Evolutionary conservation across 2,113 vertebrate genomes (phyloP).

Genomic region (Corydoras maculifer): DNA sequence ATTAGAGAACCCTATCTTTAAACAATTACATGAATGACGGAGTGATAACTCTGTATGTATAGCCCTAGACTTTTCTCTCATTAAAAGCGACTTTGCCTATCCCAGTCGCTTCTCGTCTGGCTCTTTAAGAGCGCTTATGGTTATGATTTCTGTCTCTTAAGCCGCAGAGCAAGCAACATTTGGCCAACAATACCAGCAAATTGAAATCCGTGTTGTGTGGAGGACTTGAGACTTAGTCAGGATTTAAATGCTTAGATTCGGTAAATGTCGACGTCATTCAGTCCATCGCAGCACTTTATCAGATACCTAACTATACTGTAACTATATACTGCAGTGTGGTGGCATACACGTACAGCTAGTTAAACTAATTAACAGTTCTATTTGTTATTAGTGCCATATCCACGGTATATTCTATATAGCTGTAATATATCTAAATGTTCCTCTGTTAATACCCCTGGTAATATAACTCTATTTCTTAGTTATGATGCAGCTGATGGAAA

Average conservation of each 20-base stretch:
- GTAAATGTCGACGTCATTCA: not conserved
- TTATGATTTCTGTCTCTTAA: constrained; percentile 46
- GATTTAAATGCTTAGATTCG: constrained; percentile 29
- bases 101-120: constrained; percentile 20
- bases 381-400: too few relatives aligned
- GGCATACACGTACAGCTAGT: too few relatives aligned
- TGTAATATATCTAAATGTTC: too few relatives aligned
- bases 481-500: too few relatives aligned
- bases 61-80: constrained; percentile 47
- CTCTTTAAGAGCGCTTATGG: constrained; percentile 35
- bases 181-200: constrained; percentile 62
- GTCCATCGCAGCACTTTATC: too few relatives aligned
- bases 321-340: too few relatives aligned
- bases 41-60: constrained; percentile 43
- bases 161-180: constrained; percentile 62
- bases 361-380: too few relatives aligned
- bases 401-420: too few relatives aligned
- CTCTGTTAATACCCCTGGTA: too few relatives aligned
- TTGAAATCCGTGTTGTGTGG: constrained; percentile 47
- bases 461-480: too few relatives aligned
- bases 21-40: constrained; percentile 45
- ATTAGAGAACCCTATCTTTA: constrained; percentile 46
- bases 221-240: constrained; percentile 15
- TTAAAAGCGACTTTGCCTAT: constrained; percentile 53
- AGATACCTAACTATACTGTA: too few relatives aligned